Base-by-base conservation (phyloP, 2,113 vertebrate species). In the Cricetomys ansorgei region DNA sequence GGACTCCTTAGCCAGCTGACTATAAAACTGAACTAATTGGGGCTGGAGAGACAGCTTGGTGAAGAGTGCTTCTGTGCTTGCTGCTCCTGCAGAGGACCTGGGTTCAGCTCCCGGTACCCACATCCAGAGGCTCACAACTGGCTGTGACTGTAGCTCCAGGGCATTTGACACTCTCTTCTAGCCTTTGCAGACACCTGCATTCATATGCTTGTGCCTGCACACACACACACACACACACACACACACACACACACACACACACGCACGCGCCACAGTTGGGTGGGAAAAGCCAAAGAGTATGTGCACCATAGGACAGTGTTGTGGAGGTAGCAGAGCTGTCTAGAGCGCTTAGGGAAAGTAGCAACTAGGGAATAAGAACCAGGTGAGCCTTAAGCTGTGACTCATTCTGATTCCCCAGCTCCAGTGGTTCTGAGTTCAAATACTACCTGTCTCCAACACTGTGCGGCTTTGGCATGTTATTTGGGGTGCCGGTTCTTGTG, bases 371-470 rank as follows among this genome's bases (percentile, higher is more conserved):
- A 64, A 25, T 27, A 7, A 57, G 23, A 23, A 27, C 19, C 3
- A 27, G 37, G 5, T 62, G 21, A 64, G 25, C 13, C 21, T 7
- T 6, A 81, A 13, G 6, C 0, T 3, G 3, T 25, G 16, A 6
- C 10, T 25, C 6, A 10, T 31, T 55, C 43, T 0, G 29, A 19
- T 55, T 27, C 45, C 64, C 17, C 92, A 94, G 97, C 95, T 95
- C 95, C 94, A 96, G 97, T 93, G 97, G 97, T 96, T 96, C 97
- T 79, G 94, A 92, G 94, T 98, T 97, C 98, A 98, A 96, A 98
- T 97, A 97, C 96, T 92, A 96, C 96, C 97, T 72, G 45, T 25
- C n/a, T 86, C 29, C 88, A 57, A 50, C 0, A 0, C 16, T 85
- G 53, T 25, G 67, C 21, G 31, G 6, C n/a, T 89, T 64, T 45